Evolutionary conservation across 2,888 invertebrate species (phyloP).

Genomic region (Pristionchus arcanus): DNA sequence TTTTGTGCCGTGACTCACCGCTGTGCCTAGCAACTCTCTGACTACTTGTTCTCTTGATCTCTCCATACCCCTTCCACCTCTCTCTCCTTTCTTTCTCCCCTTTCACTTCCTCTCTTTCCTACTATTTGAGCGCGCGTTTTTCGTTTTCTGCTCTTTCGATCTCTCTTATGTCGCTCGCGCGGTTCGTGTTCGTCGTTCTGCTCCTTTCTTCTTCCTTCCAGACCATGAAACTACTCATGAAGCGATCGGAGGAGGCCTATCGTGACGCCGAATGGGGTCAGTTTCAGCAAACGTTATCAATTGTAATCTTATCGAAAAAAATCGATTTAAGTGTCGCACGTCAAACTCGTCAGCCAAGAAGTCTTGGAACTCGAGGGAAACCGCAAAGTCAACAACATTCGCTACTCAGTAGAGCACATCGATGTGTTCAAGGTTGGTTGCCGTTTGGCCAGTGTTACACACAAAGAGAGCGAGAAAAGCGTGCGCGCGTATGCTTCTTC

Average conservation of each 20-base stretch:
- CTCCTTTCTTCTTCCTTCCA: background rate
- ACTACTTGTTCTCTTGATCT: slow-evolving; percentile 14
- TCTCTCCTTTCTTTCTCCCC: background rate
- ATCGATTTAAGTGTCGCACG: background rate
- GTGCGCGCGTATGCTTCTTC: background rate
- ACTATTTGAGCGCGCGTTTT: background rate
- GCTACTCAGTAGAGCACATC: background rate
- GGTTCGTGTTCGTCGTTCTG: background rate
- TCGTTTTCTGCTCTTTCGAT: background rate
- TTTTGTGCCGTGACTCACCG: background rate
- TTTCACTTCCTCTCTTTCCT: background rate
- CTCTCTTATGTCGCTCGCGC: background rate
- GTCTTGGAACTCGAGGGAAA: background rate
- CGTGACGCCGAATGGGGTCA: background rate
- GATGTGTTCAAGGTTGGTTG: slow-evolving; percentile 6
- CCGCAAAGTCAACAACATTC: background rate
- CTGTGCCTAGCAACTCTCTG: background rate
- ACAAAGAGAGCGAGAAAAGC: no score
- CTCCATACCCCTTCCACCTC: background rate
- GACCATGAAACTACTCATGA: background rate
- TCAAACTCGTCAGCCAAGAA: background rate
- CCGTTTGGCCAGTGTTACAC: background rate
- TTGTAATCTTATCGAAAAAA: background rate
- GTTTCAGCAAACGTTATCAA: background rate
- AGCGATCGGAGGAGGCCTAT: background rate